Base-by-base conservation (phyloP, 2,888 invertebrate species). In the Rhopalosiphum nymphaeae region DNA sequence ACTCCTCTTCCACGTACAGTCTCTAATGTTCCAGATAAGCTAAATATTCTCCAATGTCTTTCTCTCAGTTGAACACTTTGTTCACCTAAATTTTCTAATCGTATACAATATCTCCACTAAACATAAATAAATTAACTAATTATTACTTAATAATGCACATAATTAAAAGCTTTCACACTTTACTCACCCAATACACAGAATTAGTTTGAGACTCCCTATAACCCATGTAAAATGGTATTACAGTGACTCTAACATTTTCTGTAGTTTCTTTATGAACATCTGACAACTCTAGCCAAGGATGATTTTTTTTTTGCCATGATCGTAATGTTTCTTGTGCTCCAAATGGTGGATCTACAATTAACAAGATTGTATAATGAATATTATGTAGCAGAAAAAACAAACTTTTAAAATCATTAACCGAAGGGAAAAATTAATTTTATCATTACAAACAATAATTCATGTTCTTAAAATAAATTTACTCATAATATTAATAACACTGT, bases 211-310 rank as follows among this genome's bases (percentile, higher is more conserved):
- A 98, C 96, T 98, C 98, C 94, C 98, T 97, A 95, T 98, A 98
- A 67, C 99, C 99, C 98, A 99, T 99, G 96, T 99, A 99, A 96
- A 99, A 99, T 0, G 99, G 99, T 96, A 99, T 99, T 94, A 99
- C 99, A 26, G 99, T 99, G 78, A 99, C 98, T 91, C 99, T 97
- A 95, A 99, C 97, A 96, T 98, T 98, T 96, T 99, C 99, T 0
- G 99, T 99, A 0, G 99, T 99, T 96, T 99, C 99, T 95, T 98
- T 98, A 96, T 99, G 99, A 21, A 99, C 99, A 96, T 99, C 99
- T 61, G 99, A 99, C 94, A 99, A 96, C 96, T 99, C 99, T 85
- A 99, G 96, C 99, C 99, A 99, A 0, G 99, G 99, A 96, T 99
- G 98, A 96, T 99, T 99, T 96, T 99, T 99, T 95, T 99, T 98